These are phyloP conservation scores for Sympetrum striolatum DNA, from an alignment of 2,888 invertebrate genomes.

Conservation along the genomic window DNA sequence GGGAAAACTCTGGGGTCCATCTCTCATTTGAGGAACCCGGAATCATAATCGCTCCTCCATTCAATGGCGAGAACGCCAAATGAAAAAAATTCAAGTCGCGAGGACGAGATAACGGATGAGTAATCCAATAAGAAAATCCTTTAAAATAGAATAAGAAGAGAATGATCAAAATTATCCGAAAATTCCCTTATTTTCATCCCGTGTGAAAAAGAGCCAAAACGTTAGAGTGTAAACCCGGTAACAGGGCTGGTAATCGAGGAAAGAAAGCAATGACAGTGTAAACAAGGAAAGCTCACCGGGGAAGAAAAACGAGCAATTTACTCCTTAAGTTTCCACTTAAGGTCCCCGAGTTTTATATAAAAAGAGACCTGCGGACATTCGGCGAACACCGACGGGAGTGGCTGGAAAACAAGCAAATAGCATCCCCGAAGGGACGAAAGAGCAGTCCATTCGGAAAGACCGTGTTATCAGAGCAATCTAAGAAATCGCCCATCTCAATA, in stretches of 20 bases:
- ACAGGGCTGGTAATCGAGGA: background rate
- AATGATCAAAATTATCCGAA: too few relatives aligned
- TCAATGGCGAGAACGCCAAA: too few relatives aligned
- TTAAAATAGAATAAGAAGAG: too few relatives aligned
- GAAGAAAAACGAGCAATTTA: background rate
- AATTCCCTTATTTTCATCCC: too few relatives aligned
- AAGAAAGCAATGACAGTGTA: background rate
- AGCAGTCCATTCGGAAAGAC: background rate
- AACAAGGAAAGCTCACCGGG: background rate
- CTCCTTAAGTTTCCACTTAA: background rate
- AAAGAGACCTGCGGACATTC: background rate
- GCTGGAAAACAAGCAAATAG: background rate
- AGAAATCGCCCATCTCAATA: background rate
- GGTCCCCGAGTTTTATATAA: background rate
- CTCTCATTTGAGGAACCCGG: too few relatives aligned
- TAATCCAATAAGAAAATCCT: too few relatives aligned
- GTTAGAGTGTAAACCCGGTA: background rate
- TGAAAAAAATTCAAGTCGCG: too few relatives aligned
- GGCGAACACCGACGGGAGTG: background rate
- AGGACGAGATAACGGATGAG: too few relatives aligned
- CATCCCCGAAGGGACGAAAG: background rate
- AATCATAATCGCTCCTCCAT: too few relatives aligned
- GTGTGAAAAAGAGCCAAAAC: too few relatives aligned
- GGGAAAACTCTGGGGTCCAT: background rate
- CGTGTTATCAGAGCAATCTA: conserved; percentile 18